These are phyloP conservation scores for Atrichornis clamosus DNA, from an alignment of 2,113 vertebrate species.

Conservation along the genomic window DNA sequence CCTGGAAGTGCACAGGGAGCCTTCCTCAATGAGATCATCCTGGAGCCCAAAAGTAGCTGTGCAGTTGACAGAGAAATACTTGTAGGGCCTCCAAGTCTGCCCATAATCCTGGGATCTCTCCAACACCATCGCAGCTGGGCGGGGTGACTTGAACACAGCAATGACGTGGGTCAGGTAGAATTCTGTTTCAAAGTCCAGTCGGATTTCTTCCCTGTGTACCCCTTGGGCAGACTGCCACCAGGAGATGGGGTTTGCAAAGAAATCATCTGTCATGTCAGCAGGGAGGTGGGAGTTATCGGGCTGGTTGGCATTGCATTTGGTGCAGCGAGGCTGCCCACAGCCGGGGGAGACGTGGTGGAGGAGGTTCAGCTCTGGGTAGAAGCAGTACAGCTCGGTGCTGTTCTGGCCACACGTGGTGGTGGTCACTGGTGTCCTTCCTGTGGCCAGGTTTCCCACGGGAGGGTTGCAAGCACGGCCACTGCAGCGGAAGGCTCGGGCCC, in stretches of 20 bases:
- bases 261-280: slow-evolving; percentile 82
- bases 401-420: slow-evolving; percentile 76
- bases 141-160: slow-evolving; percentile 83
- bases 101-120: slow-evolving; percentile 85
- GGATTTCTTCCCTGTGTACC: slow-evolving; percentile 78
- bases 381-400: slow-evolving; percentile 68
- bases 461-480: slow-evolving; percentile 82
- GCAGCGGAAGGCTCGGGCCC: slow-evolving; percentile 72
- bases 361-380: slow-evolving; percentile 44
- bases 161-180: slow-evolving; percentile 86
- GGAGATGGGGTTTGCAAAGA: slow-evolving; percentile 79
- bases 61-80: slow-evolving; percentile 85
- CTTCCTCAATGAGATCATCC: slow-evolving; percentile 76
- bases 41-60: slow-evolving; percentile 79
- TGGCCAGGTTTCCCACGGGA: slow-evolving; percentile 83
- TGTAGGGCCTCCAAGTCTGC: slow-evolving; percentile 81
- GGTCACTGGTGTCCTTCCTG: slow-evolving; percentile 78
- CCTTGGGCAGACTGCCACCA: slow-evolving; percentile 85
- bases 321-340: slow-evolving; percentile 58
- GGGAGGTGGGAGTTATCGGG: slow-evolving; percentile 74
- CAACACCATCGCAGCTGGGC: slow-evolving; percentile 83
- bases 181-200: slow-evolving; percentile 79
- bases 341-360: not conserved
- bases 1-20: slow-evolving; percentile 83
- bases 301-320: slow-evolving; percentile 70